Conservation (phyloP, 2,888 invertebrate genomes). For the Erebia ligea region DNA sequence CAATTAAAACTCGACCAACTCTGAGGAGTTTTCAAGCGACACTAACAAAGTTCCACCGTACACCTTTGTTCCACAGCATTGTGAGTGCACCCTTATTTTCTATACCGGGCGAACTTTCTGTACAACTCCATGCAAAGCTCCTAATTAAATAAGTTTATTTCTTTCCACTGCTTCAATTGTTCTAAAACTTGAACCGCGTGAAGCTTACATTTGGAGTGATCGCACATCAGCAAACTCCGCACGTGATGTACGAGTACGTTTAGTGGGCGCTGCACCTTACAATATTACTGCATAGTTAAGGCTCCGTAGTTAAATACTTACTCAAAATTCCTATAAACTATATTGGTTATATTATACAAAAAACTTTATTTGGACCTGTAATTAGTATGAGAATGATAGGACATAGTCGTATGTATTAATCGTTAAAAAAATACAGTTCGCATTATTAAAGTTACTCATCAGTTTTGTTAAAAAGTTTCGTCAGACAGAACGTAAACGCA, state of each 20-base stretch:
- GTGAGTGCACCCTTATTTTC: conserved; percentile 17
- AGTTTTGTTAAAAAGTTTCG: too few relatives aligned
- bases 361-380: too few relatives aligned
- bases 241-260: not conserved
- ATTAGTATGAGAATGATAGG: too few relatives aligned
- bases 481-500: too few relatives aligned
- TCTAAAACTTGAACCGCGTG: conserved; percentile 24
- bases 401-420: too few relatives aligned
- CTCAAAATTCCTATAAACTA: too few relatives aligned
- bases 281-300: too few relatives aligned
- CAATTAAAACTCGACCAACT: not conserved
- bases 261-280: too few relatives aligned
- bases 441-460: too few relatives aligned
- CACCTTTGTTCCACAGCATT: conserved; percentile 10
- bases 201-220: not conserved
- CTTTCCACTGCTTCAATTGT: conserved; percentile 20
- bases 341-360: too few relatives aligned
- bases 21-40: not conserved
- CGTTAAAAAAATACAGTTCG: too few relatives aligned
- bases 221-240: not conserved
- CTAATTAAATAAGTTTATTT: conserved; percentile 30
- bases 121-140: conserved; percentile 13
- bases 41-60: conserved; percentile 3
- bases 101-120: conserved; percentile 10
- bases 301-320: too few relatives aligned